phyloP scores from a whole-genome alignment of 2,797 vertebrate species.

The Morelia viridis region DNA sequence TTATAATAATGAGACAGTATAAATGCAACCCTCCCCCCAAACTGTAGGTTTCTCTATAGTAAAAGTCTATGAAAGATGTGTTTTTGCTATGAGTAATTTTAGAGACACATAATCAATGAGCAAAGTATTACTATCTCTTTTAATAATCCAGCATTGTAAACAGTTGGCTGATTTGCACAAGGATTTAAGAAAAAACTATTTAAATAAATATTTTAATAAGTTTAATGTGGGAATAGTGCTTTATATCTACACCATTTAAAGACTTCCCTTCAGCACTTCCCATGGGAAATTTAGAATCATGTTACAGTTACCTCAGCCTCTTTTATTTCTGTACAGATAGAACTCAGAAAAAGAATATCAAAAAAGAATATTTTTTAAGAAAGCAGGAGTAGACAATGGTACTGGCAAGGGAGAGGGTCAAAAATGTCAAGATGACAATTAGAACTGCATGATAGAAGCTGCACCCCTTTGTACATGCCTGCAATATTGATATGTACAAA shows the following conservation, averaged over 20 bases:
- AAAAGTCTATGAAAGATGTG: not conserved
- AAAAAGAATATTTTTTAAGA: not conserved
- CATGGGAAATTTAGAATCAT: conserved; percentile 34
- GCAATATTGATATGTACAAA: not conserved
- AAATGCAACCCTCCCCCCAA: not conserved
- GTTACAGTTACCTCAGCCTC: conserved; percentile 34
- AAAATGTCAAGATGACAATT: too few species aligned
- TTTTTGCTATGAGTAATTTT: not conserved
- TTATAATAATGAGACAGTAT: not conserved
- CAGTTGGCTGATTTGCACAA: not conserved
- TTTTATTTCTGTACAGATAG: conserved; percentile 6
- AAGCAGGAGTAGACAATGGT: not conserved
- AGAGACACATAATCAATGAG: not conserved
- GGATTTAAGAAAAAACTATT: not conserved
- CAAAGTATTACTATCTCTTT: not conserved
- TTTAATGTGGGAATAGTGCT: not conserved
- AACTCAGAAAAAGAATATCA: conserved; percentile 19
- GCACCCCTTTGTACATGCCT: not conserved
- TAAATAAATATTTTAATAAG: conserved; percentile 21
- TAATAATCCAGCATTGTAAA: not conserved
- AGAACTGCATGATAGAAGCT: too few species aligned
- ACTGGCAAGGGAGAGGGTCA: not conserved
- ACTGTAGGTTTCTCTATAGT: not conserved
- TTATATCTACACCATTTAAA: conserved; percentile 17
- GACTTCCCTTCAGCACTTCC: conserved; percentile 10